A percentile compares a stretch with the other conserved stretches of the same genome.
Conservation (phyloP, 2,797 vertebrate genomes). For the Sebastiscus albofasciatus region DNA sequence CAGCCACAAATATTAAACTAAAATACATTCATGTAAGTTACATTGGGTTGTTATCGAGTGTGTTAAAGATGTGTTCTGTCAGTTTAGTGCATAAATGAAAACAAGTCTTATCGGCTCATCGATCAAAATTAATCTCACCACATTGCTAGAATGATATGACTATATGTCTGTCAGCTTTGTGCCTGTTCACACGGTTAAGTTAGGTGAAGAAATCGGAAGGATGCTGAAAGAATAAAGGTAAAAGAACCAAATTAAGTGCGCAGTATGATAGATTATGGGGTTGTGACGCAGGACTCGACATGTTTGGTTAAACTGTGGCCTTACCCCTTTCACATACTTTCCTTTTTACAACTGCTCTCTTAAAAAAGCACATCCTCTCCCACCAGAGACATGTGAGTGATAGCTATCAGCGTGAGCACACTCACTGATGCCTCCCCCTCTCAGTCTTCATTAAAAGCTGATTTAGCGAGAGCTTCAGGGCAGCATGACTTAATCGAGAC, state of each 20-base stretch:
- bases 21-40: not conserved
- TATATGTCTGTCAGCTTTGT: not conserved
- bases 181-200: not conserved
- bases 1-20: not conserved
- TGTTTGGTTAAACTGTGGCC: not conserved
- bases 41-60: not conserved
- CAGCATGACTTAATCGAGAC: not conserved
- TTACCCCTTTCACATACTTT: not conserved
- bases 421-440: constrained; percentile 18
- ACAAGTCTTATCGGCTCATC: not conserved
- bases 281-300: not conserved
- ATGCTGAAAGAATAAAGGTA: not conserved
- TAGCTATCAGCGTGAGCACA: constrained; percentile 19
- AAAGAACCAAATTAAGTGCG: not conserved
- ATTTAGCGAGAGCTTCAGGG: not conserved
- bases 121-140: not conserved
- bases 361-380: constrained; percentile 33
- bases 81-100: not conserved
- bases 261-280: not conserved
- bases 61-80: not conserved
- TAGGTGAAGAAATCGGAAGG: not conserved
- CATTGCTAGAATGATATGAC: not conserved
- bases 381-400: constrained; percentile 21
- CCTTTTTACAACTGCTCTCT: constrained; percentile 17
- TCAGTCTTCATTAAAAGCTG: not conserved